Conservation (phyloP, 2,113 vertebrate genomes). For the Isurus oxyrinchus region DNA sequence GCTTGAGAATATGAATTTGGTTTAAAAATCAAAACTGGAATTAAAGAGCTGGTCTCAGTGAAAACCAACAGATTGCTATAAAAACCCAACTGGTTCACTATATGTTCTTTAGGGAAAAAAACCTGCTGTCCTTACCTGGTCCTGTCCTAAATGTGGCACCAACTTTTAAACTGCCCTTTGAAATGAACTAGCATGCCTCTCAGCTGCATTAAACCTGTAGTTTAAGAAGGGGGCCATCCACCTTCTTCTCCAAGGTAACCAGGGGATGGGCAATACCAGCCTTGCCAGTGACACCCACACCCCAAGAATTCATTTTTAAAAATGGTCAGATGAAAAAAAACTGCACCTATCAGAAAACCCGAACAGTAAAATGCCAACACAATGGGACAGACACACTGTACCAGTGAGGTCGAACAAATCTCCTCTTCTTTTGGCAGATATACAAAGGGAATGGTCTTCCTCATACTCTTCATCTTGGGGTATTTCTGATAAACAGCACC, state of each 20-base stretch:
- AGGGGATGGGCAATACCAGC: neutral
- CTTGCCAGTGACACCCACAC: neutral
- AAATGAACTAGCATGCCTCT: neutral
- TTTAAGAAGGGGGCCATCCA: too few species aligned
- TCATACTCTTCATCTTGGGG: conserved; percentile 42
- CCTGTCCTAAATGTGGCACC: neutral
- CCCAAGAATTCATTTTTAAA: neutral
- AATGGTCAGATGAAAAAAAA: neutral
- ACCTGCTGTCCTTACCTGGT: neutral
- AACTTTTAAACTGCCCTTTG: neutral
- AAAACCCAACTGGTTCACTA: neutral
- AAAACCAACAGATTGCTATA: neutral
- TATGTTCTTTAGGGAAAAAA: neutral
- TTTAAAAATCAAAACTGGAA: neutral
- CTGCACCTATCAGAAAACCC: neutral
- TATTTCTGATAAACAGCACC: conserved; percentile 59
- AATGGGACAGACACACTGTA: conserved; percentile 41
- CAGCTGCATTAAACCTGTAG: neutral
- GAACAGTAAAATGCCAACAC: neutral
- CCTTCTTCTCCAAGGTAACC: neutral
- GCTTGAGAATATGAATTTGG: neutral
- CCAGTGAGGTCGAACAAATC: conserved; percentile 66
- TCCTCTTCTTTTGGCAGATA: conserved; percentile 59
- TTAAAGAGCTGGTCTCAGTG: neutral
- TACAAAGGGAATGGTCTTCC: conserved; percentile 45